A percentile compares a stretch with the other conserved stretches of the same genome.
phyloP scores from a whole-genome alignment of 2,797 vertebrate genomes.

The Myotis vivesi region DNA sequence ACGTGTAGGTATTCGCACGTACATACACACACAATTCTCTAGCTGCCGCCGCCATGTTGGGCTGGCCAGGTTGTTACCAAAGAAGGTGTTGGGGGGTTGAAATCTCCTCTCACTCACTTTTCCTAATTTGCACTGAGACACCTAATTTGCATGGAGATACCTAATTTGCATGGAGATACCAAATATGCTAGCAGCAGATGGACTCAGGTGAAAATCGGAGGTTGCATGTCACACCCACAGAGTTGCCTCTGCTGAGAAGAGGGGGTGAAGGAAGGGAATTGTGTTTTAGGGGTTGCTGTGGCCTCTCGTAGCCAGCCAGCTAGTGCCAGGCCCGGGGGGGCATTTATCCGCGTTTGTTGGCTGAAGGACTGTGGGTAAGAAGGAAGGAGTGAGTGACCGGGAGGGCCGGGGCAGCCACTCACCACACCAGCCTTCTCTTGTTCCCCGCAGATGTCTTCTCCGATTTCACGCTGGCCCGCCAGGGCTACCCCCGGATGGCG shows the following conservation, averaged over 20 bases:
- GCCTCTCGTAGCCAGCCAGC: not conserved
- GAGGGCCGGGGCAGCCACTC: fast-evolving
- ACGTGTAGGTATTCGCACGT: not conserved
- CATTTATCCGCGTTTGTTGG: not conserved
- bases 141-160: not conserved
- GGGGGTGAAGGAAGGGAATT: not conserved
- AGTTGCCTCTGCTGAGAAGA: not conserved
- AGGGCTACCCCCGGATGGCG: slow-evolving; percentile 98
- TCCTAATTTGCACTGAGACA: not conserved
- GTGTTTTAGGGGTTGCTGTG: not conserved
- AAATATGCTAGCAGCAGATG: not conserved
- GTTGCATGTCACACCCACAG: not conserved
- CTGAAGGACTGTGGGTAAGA: not conserved
- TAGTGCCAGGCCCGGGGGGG: not conserved
- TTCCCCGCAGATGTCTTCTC: slow-evolving; percentile 91
- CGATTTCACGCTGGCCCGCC: slow-evolving; percentile 94
- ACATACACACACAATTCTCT: not conserved
- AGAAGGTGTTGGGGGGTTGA: not conserved
- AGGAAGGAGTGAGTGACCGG: fast-evolving
- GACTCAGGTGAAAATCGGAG: not conserved
- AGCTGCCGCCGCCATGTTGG: not conserved
- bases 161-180: not conserved
- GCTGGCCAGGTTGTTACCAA: not conserved
- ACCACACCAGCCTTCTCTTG: not conserved
- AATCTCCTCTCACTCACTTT: not conserved